Conservation (phyloP, 2,797 vertebrate species). For the Ciconia nigra region DNA sequence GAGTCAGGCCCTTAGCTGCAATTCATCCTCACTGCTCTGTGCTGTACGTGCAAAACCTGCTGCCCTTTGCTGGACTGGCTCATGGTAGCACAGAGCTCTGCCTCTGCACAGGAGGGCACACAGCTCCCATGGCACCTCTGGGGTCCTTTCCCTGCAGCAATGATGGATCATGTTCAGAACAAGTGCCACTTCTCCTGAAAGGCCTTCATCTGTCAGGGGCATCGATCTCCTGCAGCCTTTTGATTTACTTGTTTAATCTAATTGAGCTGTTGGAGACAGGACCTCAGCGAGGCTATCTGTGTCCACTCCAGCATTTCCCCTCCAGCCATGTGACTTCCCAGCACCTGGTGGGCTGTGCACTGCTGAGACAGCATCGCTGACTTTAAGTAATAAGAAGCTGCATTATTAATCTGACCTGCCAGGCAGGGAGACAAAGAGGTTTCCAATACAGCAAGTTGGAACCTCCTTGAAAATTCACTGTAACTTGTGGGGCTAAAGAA, state of each 20-base stretch:
- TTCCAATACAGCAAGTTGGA: background rate
- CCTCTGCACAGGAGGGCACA: background rate
- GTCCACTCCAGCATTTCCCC: background rate
- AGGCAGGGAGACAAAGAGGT: background rate
- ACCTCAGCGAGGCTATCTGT: background rate
- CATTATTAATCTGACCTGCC: background rate
- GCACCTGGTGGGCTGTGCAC: background rate
- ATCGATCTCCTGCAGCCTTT: slow-evolving; percentile 28
- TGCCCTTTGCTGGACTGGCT: background rate
- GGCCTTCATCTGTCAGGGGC: background rate
- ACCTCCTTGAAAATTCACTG: background rate
- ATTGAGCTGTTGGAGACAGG: background rate
- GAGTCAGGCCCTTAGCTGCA: background rate
- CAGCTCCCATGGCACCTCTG: background rate
- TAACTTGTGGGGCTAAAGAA: background rate
- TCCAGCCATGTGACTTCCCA: background rate
- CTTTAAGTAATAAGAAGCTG: background rate
- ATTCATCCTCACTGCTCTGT: background rate
- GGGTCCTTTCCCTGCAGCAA: background rate
- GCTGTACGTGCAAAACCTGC: background rate
- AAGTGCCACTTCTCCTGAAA: background rate
- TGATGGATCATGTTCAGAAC: background rate
- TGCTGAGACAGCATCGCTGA: background rate
- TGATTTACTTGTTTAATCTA: slow-evolving; percentile 35
- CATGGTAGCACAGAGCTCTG: background rate